Base-by-base conservation (phyloP, 1,140 invertebrate genomes). In the Atta texana region DNA sequence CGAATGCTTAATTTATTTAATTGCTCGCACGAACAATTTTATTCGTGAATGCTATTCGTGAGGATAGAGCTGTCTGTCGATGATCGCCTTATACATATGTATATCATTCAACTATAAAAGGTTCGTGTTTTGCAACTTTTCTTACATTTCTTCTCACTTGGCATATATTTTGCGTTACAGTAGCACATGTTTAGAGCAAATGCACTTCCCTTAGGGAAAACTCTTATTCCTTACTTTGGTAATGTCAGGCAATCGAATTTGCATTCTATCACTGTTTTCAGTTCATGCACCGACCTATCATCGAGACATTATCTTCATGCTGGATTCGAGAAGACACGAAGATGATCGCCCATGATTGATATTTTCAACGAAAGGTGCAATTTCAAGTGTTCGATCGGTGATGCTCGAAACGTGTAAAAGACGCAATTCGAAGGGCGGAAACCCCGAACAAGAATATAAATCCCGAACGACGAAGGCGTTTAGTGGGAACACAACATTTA, bases 401-500 rank as follows among this genome's bases (percentile, higher is more conserved):
- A 34, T 0, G 21, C 39, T 28, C 31, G 10, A 6, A 31, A 28
- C 5, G 12, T 34, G 53, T 18, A 21, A n/a, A 78, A 69, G 24
- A 39, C 10, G 39, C 21, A 34, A 86, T 44, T 44, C 28, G 49
- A 86, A 86, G 51, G 71, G 72, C 69, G 34, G 74, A 77, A 77
- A 74, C 63, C 14, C 69, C 57, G 69, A 66, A 28, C 59, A 74
- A 55, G 31, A 18, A 34, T 81, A 10, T 16, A 12, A n/a, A n/a
- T n/a, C n/a, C n/a, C n/a, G n/a, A n/a, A 24, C 61, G 66, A 18
- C 39, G 14, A 63, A 44, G 61, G 18, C 51, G 39, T 55, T 21
- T 51, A 28, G 28, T n/a, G 87, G 61, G 81, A 88, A 80, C 51
- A n/a, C n/a, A 61, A 49, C 24, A 24, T 68, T 88, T 80, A 61